Conservation (phyloP, 1,140 invertebrate genomes). For the Apis florea region DNA sequence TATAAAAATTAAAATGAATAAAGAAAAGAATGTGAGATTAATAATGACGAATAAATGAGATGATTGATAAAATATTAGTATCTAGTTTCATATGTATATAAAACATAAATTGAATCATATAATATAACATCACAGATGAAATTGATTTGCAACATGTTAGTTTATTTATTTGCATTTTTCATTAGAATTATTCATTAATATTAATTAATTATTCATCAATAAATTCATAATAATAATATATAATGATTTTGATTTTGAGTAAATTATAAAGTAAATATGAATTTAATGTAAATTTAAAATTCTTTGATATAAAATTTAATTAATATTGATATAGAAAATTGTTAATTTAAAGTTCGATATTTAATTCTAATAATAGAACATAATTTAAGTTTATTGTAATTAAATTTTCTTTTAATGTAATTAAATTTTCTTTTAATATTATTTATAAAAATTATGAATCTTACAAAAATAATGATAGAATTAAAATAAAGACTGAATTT, state of each 20-base stretch:
- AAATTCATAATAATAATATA: neutral
- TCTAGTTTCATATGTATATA: neutral
- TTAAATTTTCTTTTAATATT: neutral
- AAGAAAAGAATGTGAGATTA: neutral
- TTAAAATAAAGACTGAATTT: neutral
- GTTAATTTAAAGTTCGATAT: no score
- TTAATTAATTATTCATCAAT: neutral
- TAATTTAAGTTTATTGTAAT: neutral
- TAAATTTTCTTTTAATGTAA: neutral
- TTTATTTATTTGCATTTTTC: neutral
- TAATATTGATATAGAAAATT: neutral
- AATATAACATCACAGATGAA: neutral
- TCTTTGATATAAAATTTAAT: neutral
- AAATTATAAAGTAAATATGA: neutral
- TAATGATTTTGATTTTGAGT: neutral
- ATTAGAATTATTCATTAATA: neutral
- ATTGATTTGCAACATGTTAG: neutral
- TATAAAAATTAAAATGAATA: neutral
- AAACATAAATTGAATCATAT: neutral
- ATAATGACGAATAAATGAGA: neutral
- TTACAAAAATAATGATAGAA: conserved; percentile 10
- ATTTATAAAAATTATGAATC: neutral
- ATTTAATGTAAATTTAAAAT: neutral
- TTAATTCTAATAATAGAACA: neutral
- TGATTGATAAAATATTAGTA: neutral